Evolutionary conservation across 2,797 vertebrate species (phyloP).

Genomic region (Chiloscyllium punctatum): DNA sequence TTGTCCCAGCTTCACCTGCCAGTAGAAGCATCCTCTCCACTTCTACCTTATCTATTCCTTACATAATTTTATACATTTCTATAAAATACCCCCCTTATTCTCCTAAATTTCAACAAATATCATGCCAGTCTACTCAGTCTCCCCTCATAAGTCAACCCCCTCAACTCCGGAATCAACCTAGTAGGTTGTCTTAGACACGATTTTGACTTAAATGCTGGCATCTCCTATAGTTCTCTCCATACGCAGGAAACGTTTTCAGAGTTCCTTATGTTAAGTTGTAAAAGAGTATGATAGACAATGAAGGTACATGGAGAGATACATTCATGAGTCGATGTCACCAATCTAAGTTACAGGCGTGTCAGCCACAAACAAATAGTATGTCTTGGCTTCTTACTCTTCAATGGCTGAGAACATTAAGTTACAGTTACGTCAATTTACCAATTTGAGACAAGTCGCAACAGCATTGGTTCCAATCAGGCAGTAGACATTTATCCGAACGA

Average conservation of each 20-base stretch:
- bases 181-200: too few relatives aligned
- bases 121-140: too few relatives aligned
- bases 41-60: too few relatives aligned
- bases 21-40: too few relatives aligned
- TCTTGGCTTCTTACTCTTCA: constrained; percentile 11
- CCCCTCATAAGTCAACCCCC: too few relatives aligned
- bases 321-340: constrained; percentile 48
- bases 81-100: too few relatives aligned
- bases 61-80: too few relatives aligned
- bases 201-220: too few relatives aligned
- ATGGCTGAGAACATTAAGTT: background rate
- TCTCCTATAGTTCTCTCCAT: background rate
- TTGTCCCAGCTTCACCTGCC: too few relatives aligned
- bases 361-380: background rate
- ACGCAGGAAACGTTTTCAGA: background rate
- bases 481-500: background rate
- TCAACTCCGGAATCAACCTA: too few relatives aligned
- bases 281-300: constrained; percentile 50
- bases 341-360: constrained; percentile 42
- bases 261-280: background rate
- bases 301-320: constrained; percentile 55
- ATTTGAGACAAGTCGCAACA: background rate
- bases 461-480: background rate
- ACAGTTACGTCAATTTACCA: background rate
- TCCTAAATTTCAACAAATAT: too few relatives aligned